phyloP scores from a whole-genome alignment of 2,113 vertebrate genomes.

The Phyllostomus hastatus region DNA sequence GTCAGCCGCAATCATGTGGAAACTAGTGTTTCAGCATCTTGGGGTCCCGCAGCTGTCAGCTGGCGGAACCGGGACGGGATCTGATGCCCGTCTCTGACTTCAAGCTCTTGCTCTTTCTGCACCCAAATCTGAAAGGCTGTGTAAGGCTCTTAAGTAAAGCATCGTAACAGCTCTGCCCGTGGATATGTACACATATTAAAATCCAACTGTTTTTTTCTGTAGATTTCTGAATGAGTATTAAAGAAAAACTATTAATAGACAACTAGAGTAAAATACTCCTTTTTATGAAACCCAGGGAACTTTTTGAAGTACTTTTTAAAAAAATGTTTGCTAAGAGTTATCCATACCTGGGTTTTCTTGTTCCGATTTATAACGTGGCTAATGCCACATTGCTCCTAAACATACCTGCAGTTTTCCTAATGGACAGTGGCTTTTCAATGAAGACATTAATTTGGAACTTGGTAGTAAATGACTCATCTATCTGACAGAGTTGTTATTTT shows the following conservation, averaged over 20 bases:
- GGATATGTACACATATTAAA: not conserved
- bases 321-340: not conserved
- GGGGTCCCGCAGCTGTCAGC: not conserved
- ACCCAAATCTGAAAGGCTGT: not conserved
- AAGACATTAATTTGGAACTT: conserved; percentile 18
- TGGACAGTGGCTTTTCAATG: not conserved
- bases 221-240: not conserved
- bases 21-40: not conserved
- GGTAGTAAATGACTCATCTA: not conserved
- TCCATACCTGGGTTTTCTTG: not conserved
- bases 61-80: not conserved
- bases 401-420: not conserved
- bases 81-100: not conserved
- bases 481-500: not conserved
- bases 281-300: not conserved
- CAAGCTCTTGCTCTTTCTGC: not conserved
- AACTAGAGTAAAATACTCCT: not conserved
- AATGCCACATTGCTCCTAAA: not conserved
- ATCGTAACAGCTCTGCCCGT: not conserved
- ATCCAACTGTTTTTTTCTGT: not conserved
- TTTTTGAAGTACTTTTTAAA: not conserved
- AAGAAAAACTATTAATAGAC: not conserved
- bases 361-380: not conserved
- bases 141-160: not conserved
- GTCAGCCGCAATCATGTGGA: not conserved